Percentiles rank a stretch among this genome's conserved stretches.
phyloP scores from a whole-genome alignment of 2,113 vertebrate species.

The Megaleporinus macrocephalus region DNA sequence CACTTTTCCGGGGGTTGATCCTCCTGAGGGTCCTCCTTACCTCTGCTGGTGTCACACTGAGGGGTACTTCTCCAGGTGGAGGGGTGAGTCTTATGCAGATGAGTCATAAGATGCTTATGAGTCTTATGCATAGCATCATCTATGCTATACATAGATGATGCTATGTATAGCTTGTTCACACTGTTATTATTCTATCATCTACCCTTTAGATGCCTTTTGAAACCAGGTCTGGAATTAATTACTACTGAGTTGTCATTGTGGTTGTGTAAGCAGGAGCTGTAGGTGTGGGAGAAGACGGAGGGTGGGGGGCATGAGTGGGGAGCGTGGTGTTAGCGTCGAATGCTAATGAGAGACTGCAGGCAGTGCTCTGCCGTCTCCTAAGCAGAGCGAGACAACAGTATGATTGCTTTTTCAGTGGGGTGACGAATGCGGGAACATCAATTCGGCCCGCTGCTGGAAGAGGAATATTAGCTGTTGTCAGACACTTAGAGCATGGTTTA shows the following conservation, averaged over 20 bases:
- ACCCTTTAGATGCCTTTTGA: conserved; percentile 1
- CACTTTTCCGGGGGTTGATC: too few relatives aligned
- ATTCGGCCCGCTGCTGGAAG: conserved; percentile 72
- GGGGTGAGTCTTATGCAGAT: too few relatives aligned
- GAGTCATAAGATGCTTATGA: too few relatives aligned
- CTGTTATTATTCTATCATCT: not conserved
- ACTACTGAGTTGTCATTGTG: conserved; percentile 6
- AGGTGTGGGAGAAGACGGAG: conserved; percentile 33
- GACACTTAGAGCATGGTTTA: conserved; percentile 78
- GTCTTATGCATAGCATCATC: too few relatives aligned
- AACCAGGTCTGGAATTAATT: conserved; percentile 11
- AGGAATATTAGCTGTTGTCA: conserved; percentile 82
- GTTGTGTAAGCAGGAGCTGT: conserved; percentile 5
- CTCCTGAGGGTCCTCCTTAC: too few relatives aligned
- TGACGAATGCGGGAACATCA: conserved; percentile 78
- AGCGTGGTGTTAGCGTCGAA: conserved; percentile 17
- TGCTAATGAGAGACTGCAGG: conserved; percentile 57
- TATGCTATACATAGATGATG: too few relatives aligned
- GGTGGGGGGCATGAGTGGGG: not conserved
- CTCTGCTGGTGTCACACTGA: too few relatives aligned
- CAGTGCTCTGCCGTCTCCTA: conserved; percentile 55
- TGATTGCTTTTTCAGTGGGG: conserved; percentile 78
- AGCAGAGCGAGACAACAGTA: conserved; percentile 67
- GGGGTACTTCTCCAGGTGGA: too few relatives aligned
- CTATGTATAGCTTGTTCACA: too few relatives aligned